phyloP scores from a whole-genome alignment of 2,797 vertebrate species.

The Alca torda region DNA sequence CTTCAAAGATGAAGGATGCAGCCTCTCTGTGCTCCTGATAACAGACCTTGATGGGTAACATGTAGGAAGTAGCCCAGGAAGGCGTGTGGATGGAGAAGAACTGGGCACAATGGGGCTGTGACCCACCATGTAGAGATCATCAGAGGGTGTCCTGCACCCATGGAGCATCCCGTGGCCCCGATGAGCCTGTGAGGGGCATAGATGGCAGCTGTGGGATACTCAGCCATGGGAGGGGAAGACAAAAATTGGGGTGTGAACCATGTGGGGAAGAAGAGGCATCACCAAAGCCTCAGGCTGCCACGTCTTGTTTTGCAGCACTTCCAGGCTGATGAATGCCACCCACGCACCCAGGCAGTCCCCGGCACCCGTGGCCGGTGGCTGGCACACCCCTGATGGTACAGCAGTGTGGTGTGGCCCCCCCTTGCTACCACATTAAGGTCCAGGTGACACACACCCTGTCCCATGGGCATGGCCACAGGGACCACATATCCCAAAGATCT shows the following conservation, averaged over 20 bases:
- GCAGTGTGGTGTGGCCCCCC: too few species aligned
- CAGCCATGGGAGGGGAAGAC: not conserved
- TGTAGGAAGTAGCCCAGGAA: not conserved
- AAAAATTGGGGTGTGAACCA: not conserved
- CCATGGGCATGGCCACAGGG: not conserved
- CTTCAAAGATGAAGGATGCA: not conserved
- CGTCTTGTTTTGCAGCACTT: not conserved
- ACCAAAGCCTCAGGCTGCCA: not conserved
- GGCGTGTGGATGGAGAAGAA: not conserved
- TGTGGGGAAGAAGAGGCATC: not conserved
- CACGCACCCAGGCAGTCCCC: not conserved
- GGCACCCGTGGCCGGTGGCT: not conserved
- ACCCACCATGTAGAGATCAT: not conserved
- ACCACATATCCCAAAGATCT: not conserved
- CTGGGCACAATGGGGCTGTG: not conserved
- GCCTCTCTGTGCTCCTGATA: not conserved
- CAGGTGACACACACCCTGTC: not conserved
- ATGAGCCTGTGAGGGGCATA: not conserved
- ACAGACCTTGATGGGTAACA: not conserved
- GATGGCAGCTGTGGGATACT: not conserved
- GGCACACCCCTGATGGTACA: not conserved
- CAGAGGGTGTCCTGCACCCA: not conserved
- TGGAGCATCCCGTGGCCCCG: not conserved
- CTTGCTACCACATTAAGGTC: too few species aligned
- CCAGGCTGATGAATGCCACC: constrained; percentile 13